A percentile compares a stretch with the other conserved stretches of the same genome.
Conservation (phyloP, 2,797 vertebrate genomes). For the Poecilia wingei region DNA sequence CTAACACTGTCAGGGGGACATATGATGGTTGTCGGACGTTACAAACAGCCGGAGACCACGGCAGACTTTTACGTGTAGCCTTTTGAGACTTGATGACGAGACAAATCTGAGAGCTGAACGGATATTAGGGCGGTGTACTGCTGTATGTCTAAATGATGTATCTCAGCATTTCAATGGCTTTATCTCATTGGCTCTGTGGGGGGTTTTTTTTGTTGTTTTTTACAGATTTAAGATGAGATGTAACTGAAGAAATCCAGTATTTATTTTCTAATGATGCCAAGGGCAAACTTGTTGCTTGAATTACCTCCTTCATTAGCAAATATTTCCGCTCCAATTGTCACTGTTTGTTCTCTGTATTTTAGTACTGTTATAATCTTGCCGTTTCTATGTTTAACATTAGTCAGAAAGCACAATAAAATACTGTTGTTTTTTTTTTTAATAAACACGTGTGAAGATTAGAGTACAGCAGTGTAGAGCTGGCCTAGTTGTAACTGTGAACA, state of each 20-base stretch:
- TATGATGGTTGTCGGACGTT: conserved; percentile 70
- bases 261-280: conserved; percentile 74
- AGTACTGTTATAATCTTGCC: conserved; percentile 67
- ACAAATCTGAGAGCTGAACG: conserved; percentile 66
- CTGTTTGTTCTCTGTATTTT: conserved; percentile 65
- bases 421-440: conserved; percentile 51
- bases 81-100: conserved; percentile 31
- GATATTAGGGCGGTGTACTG: conserved; percentile 37
- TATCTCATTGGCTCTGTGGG: conserved; percentile 54
- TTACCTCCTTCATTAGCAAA: conserved; percentile 67
- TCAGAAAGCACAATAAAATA: conserved; percentile 74
- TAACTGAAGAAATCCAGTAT: conserved; percentile 67
- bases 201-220: conserved; percentile 21
- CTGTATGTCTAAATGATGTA: conserved; percentile 70
- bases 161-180: conserved; percentile 69
- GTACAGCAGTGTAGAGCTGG: conserved; percentile 61
- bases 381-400: conserved; percentile 63
- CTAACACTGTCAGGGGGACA: conserved; percentile 50
- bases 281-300: conserved; percentile 65
- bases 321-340: conserved; percentile 46
- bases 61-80: conserved; percentile 43
- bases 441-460: conserved; percentile 66
- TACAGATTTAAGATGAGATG: conserved; percentile 36
- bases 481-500: conserved; percentile 65
- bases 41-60: conserved; percentile 68